Conservation (phyloP, 2,113 vertebrate species). For the Plectropomus leopardus region DNA sequence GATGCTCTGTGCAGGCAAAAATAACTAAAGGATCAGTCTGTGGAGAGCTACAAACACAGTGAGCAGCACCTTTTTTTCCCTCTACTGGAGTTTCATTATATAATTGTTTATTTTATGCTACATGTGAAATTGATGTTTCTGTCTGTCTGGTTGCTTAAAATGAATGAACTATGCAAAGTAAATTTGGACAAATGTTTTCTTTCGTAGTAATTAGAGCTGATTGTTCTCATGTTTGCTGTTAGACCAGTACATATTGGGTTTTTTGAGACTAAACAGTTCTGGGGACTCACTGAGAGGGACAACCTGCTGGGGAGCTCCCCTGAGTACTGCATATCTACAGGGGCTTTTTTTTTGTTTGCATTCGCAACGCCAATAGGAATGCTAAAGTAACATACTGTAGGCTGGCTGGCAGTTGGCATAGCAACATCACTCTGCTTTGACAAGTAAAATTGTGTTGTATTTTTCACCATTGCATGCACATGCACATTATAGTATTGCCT, state of each 20-base stretch:
- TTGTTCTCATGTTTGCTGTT: not conserved
- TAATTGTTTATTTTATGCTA: not conserved
- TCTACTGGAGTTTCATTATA: not conserved
- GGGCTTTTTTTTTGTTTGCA: too few relatives aligned
- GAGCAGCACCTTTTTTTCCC: too few relatives aligned
- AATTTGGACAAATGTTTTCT: not conserved
- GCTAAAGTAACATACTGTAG: too few relatives aligned
- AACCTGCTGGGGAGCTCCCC: too few relatives aligned
- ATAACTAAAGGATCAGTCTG: not conserved
- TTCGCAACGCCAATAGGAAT: too few relatives aligned
- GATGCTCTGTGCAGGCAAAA: not conserved
- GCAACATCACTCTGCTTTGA: too few relatives aligned
- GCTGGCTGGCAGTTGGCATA: too few relatives aligned
- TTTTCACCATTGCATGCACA: too few relatives aligned
- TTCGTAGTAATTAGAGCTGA: not conserved
- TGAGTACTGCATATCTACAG: too few relatives aligned
- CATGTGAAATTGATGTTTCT: not conserved
- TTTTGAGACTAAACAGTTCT: not conserved
- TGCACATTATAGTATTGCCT: too few relatives aligned
- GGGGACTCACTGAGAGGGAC: too few relatives aligned
- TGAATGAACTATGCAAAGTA: not conserved
- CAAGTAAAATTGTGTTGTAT: too few relatives aligned
- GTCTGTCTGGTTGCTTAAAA: not conserved
- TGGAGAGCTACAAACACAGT: not conserved
- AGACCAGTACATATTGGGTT: not conserved